phyloP scores from a whole-genome alignment of 2,113 vertebrate genomes.

The human (Homo sapiens) region DNA sequence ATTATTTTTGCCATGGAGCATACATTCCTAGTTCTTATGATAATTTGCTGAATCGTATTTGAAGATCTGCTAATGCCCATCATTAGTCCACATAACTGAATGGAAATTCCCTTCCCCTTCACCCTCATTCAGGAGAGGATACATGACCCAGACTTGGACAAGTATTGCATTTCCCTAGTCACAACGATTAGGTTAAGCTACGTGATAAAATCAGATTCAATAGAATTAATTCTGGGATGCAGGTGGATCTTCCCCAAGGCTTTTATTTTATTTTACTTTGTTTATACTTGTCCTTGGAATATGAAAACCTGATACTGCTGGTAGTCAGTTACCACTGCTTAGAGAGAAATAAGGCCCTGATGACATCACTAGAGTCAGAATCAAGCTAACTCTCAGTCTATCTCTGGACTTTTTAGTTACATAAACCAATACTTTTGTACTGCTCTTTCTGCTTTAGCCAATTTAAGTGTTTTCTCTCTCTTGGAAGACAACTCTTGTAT shows the following conservation, averaged over 20 bases:
- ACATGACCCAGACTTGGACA: background rate
- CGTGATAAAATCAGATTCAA: background rate
- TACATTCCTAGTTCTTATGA: background rate
- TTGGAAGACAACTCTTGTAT: background rate
- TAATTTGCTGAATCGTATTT: background rate
- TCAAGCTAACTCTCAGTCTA: background rate
- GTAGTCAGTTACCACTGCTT: too few relatives aligned
- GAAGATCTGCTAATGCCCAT: background rate
- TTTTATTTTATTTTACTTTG: background rate
- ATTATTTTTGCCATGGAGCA: background rate
- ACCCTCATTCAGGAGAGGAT: background rate
- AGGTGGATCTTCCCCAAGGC: background rate
- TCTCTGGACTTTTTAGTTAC: background rate
- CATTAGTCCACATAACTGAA: background rate
- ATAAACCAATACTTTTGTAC: background rate
- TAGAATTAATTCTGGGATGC: background rate
- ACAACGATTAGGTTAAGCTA: background rate
- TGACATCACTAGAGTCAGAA: background rate
- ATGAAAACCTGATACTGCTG: background rate
- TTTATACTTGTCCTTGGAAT: background rate
- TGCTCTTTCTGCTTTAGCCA: background rate
- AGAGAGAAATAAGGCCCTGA: too few relatives aligned
- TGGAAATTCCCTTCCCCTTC: background rate
- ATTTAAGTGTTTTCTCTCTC: background rate
- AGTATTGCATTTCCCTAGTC: background rate